Evolutionary conservation across 2,113 vertebrate species (phyloP), one percentile per base, ranked within the genome.

Genomic region (Stigmatopora argus): DNA sequence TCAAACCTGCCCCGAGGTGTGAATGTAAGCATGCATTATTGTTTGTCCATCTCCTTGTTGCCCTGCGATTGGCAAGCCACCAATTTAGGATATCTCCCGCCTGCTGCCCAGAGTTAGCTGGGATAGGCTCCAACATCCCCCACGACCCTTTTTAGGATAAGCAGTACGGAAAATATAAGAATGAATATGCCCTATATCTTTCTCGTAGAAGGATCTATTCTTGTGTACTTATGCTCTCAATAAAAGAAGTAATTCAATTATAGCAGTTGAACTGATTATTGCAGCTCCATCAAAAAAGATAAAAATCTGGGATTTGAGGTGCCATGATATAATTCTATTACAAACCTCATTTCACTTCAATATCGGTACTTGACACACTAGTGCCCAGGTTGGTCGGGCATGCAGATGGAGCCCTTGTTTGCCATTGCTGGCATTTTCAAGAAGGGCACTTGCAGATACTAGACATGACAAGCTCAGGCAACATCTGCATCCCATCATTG

Each of bases 261-360:
- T 47, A 55, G 67, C 68, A 49, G 58, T 65, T 62, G 62, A 49
- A 31, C 46, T 55, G 46, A 65, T 21, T 5, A 4, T n/a, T 47
- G 34, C 15, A 12, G 46, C 61, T 78, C 17, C 44, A 11, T 53
- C 14, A 13, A 31, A 59, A 47, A n/a, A 66, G 70, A 62, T 67
- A 52, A 17, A 57, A 66, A 3, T 72, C 58, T 1, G 72, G 73
- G 73, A 85, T 84, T 74, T 80, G 75, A 85, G 74, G 73, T 78
- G 83, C 80, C 80, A 84, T 67, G 83, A 86, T 86, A 86, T 87
- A 78, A 88, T 81, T 81, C 76, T 78, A 88, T 88, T 85, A 82
- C 70, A 79, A 81, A 87, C 67, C 78, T 84, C 79, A 88, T 87
- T 85, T 88, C 80, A 86, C 76, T 21, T 61, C 47, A 68, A 82